These are phyloP conservation scores for Cariama cristata DNA, from an alignment of 2,113 vertebrate genomes.

Conservation along the genomic window DNA sequence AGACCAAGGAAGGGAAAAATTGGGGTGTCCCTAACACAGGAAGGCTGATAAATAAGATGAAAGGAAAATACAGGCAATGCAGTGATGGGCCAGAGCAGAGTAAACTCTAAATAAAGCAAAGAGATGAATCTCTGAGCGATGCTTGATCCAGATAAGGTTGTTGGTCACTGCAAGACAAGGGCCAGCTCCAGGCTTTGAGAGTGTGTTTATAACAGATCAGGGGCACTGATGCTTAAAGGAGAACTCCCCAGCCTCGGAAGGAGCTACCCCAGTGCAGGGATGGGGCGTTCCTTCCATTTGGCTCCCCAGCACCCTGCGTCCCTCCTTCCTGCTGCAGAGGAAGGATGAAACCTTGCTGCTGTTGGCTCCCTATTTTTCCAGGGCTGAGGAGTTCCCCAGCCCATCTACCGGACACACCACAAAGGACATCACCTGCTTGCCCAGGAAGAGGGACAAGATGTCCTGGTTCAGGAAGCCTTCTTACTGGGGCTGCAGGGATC, in stretches of 20 bases:
- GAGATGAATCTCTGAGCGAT: not conserved
- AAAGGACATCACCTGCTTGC: not conserved
- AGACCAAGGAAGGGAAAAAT: not conserved
- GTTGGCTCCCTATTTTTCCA: not conserved
- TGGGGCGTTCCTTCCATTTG: fast-evolving
- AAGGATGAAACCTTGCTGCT: not conserved
- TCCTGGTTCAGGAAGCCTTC: not conserved
- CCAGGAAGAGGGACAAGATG: not conserved
- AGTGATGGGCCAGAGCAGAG: not conserved
- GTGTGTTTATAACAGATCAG: not conserved
- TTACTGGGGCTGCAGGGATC: not conserved
- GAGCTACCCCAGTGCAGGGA: not conserved
- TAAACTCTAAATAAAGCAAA: not conserved
- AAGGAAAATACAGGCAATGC: not conserved
- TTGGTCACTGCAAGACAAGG: not conserved
- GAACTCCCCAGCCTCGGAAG: not conserved
- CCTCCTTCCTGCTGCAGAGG: not conserved
- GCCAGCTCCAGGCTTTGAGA: not conserved
- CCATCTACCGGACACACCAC: not conserved
- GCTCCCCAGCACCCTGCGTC: not conserved
- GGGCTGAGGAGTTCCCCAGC: not conserved
- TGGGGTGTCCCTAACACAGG: not conserved
- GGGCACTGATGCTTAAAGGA: not conserved
- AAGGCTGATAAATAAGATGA: not conserved
- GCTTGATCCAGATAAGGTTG: not conserved